These are phyloP conservation scores for Pelodytes ibericus DNA, from an alignment of 2,797 vertebrate genomes.

Conservation along the genomic window DNA sequence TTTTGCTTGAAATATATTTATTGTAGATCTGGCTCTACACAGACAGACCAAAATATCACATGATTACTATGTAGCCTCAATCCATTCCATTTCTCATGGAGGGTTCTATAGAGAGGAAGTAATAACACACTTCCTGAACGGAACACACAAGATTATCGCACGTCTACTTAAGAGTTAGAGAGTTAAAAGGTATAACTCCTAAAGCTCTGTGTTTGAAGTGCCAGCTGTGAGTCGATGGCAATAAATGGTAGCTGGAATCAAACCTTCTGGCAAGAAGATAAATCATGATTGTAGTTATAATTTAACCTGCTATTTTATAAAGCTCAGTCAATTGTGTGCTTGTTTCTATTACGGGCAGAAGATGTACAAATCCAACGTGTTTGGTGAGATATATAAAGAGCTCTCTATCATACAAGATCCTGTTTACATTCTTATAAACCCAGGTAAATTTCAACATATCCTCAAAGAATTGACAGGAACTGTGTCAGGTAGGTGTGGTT, in stretches of 20 bases:
- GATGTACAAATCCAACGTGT: neutral
- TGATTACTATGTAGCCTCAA: neutral
- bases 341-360: neutral
- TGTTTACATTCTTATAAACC: too few relatives aligned
- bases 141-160: slow-evolving; percentile 36
- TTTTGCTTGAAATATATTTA: slow-evolving; percentile 25
- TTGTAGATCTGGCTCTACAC: slow-evolving; percentile 28
- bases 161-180: neutral
- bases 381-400: too few relatives aligned
- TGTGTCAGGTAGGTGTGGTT: too few relatives aligned
- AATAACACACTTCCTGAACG: slow-evolving; percentile 14
- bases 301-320: neutral
- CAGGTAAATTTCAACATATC: too few relatives aligned
- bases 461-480: too few relatives aligned
- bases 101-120: slow-evolving; percentile 4
- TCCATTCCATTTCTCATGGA: slow-evolving; percentile 4
- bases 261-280: slow-evolving; percentile 8
- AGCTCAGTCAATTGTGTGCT: neutral
- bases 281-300: neutral
- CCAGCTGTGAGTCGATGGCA: slow-evolving; percentile 10
- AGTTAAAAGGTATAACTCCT: slow-evolving; percentile 30
- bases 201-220: slow-evolving; percentile 15
- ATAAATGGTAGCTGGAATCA: neutral
- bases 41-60: slow-evolving; percentile 10
- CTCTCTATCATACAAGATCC: too few relatives aligned